Evolutionary conservation across 2,113 vertebrate genomes (phyloP).

Genomic region (Eulemur macaco): DNA sequence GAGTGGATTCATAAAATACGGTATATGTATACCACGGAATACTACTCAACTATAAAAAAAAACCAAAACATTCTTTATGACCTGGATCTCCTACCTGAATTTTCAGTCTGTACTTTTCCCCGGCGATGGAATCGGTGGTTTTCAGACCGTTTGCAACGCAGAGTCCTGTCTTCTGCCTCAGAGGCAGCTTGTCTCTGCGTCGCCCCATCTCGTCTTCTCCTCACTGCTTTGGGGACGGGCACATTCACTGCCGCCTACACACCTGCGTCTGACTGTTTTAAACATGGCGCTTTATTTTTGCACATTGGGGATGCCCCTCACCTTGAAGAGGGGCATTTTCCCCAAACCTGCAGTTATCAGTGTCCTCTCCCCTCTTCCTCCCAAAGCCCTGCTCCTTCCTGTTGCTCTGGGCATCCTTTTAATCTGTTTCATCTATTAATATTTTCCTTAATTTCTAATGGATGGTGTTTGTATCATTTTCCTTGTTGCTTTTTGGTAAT

Average conservation of each 20-base stretch:
- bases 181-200: fast-evolving
- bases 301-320: not conserved
- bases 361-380: not conserved
- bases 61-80: not conserved
- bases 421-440: not conserved
- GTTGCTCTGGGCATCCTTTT: not conserved
- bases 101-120: not conserved
- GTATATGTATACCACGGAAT: no score
- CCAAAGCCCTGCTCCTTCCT: not conserved
- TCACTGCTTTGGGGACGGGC: not conserved
- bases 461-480: not conserved
- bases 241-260: no score
- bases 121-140: not conserved
- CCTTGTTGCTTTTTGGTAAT: not conserved
- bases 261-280: not conserved
- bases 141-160: not conserved
- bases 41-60: no score
- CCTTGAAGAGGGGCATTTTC: not conserved
- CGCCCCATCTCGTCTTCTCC: not conserved
- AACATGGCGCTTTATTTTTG: not conserved
- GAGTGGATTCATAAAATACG: no score
- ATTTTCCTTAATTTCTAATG: not conserved
- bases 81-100: not conserved
- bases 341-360: not conserved
- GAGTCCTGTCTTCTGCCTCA: not conserved